Evolutionary conservation across 1,140 invertebrate genomes (phyloP), one percentile per base, ranked within the genome.

Genomic region (Drosophila albomicans): DNA sequence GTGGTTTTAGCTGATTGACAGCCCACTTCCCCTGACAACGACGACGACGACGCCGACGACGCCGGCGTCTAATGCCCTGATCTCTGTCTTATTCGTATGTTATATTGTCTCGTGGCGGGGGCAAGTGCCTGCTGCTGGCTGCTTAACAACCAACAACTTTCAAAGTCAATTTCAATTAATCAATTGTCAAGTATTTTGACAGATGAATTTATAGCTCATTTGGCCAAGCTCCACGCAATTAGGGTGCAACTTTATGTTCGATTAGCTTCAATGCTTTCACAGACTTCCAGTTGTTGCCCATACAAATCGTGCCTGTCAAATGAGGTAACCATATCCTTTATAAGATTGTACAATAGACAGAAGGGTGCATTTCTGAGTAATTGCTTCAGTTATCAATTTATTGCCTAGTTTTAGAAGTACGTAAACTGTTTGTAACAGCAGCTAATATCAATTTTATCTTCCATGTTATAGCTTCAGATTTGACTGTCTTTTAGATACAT

Each of bases 121-220:
- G 30, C 30, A 32, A 32, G 35, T 38, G 35, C 35, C 15, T 25
- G 10, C 20, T 25, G n/a, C 25, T 64, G 57, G 35, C 25, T 58
- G 77, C 81, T 84, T 88, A 85, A 79, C 79, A 68, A 54, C 75
- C 78, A 71, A 81, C 65, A 71, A 81, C 65, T 80, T 82, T 52
- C 77, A 73, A 72, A 89, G 86, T 90, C 85, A 78, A 81, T 89
- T 90, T 81, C 86, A 85, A 89, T 90, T 89, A 90, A 89, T 89
- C 85, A 89, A 79, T 76, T 85, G 86, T 90, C 85, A 81, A 90
- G 81, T 79, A 84, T 78, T 88, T 79, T 90, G 85, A 88, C 86
- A 88, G 67, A 67, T 41, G 78, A 90, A 89, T 85, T 85, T 88
- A 88, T 89, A 81, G 88, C 78, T 75, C 75, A 75, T 78, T 86